phyloP scores from a whole-genome alignment of 2,113 vertebrate genomes.

The Campylomormyrus tamandua region DNA sequence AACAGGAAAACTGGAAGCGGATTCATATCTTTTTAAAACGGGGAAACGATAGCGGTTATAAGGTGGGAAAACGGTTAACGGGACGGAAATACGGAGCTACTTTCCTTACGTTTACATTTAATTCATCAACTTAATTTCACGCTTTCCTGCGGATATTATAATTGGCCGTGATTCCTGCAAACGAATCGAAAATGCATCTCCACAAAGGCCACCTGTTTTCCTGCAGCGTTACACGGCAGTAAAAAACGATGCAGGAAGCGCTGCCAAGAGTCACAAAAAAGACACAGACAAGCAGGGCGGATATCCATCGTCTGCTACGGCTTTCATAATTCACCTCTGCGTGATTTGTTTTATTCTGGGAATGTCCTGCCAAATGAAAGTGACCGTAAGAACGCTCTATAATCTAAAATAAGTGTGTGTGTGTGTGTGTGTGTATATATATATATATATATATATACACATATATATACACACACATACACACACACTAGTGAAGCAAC shows the following conservation, averaged over 20 bases:
- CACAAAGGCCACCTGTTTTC: not conserved
- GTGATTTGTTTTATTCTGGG: not conserved
- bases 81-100: not conserved
- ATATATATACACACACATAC: too few relatives aligned
- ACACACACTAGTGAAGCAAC: not conserved
- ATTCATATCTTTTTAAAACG: not conserved
- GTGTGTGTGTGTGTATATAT: too few relatives aligned
- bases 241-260: not conserved
- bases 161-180: not conserved
- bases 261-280: not conserved
- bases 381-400: not conserved
- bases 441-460: too few relatives aligned
- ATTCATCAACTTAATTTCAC: not conserved
- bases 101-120: not conserved
- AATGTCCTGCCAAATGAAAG: not conserved
- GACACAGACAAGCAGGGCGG: not conserved
- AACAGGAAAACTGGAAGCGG: not conserved
- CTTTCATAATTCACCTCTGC: not conserved
- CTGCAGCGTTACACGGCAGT: not conserved
- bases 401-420: not conserved
- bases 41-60: not conserved
- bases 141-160: constrained; percentile 7
- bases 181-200: not conserved
- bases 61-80: not conserved
- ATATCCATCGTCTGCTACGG: not conserved